phyloP scores from a whole-genome alignment of 2,888 invertebrate genomes.

The Eupithecia abbreviata region DNA sequence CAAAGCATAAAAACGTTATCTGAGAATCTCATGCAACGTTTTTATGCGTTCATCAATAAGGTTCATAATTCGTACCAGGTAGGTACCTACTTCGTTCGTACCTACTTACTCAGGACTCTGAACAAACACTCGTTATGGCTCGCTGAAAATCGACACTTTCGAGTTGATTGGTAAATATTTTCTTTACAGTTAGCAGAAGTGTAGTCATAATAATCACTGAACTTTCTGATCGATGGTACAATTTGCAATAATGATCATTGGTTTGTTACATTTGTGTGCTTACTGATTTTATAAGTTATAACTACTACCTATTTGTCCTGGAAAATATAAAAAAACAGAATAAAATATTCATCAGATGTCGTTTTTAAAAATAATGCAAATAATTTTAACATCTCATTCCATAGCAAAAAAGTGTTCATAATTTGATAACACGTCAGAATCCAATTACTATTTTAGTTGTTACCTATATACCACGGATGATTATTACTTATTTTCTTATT shows the following conservation, averaged over 20 bases:
- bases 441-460: background rate
- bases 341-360: background rate
- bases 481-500: background rate
- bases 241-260: too few relatives aligned
- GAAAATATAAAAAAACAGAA: background rate
- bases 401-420: background rate
- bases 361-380: background rate
- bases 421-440: background rate
- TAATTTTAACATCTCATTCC: background rate
- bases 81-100: background rate
- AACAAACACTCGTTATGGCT: background rate
- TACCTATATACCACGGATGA: background rate
- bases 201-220: background rate
- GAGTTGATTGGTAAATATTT: background rate
- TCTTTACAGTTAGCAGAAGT: background rate
- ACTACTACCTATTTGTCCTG: background rate
- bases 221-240: background rate
- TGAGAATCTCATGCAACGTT: background rate
- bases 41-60: background rate
- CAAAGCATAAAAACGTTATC: background rate
- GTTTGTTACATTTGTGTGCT: background rate
- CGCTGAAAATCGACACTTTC: background rate
- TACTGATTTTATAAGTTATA: background rate
- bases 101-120: background rate
- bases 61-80: background rate